Evolutionary conservation across 2,888 invertebrate genomes (phyloP), one percentile per base, ranked within the genome.

Genomic region (Drosophila mayaguana): DNA sequence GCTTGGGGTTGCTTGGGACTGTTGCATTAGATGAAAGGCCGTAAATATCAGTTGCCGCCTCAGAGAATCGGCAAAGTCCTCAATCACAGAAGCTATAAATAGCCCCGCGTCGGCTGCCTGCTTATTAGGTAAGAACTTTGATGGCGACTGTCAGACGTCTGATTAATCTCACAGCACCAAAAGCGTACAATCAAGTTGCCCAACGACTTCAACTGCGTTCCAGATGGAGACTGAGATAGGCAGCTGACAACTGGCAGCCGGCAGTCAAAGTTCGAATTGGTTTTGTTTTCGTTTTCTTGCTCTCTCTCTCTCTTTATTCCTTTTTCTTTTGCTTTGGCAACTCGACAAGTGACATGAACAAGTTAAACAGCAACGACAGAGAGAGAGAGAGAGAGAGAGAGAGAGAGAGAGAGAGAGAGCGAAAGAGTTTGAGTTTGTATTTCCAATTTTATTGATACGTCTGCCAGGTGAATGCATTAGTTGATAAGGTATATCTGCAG

Each of bases 51-150:
- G 53, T 61, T 63, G 53, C 54, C 42, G 69, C 75, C 46, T 54
- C 40, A 36, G 46, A 55, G 54, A 38, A 63, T 38, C 45, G 60
- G 32, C 38, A 62, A 62, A 59, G 56, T 61, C 64, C 60, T 65
- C 63, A 74, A 74, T 66, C 69, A 59, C 53, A 22, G 32, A 61
- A 61, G 54, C 75, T 78, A 78, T 74, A 78, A 78, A 78, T 78
- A 77, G 56, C 51, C 56, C 32, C 48, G 46, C 53, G 53, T 40
- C 66, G 51, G 54, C 40, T 42, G 64, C 60, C 63, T 78, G 68
- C 62, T 63, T 72, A 69, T 77, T 67, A 78, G 63, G 62, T 48
- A 56, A 55, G 34, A 72, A 59, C 61, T 69, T 28, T 38, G 50
- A 69, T 48, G 36, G 59, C 45, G 50, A 64, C 61, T 71, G 72